phyloP scores from a whole-genome alignment of 2,888 invertebrate species.

The Athetis lepigone region DNA sequence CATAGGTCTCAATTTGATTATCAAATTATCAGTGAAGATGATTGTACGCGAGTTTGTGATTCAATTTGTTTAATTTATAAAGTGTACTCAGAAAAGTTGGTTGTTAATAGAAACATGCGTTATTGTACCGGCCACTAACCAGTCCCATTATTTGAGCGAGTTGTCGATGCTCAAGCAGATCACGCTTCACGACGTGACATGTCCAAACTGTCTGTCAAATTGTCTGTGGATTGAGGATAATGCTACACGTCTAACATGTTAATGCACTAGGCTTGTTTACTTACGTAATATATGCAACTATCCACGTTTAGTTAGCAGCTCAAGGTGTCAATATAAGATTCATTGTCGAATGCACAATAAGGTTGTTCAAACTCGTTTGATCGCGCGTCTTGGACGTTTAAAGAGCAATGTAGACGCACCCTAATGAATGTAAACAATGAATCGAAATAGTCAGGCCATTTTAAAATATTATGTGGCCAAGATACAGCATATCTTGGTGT shows the following conservation, averaged over 20 bases:
- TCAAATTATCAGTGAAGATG: too few species aligned
- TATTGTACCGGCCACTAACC: too few species aligned
- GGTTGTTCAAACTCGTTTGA: background rate
- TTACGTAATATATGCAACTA: slow-evolving; percentile 22
- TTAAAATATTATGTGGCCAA: too few species aligned
- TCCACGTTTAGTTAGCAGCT: slow-evolving; percentile 12
- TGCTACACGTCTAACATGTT: slow-evolving; percentile 20
- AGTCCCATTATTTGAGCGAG: too few species aligned
- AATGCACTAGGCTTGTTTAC: slow-evolving; percentile 51
- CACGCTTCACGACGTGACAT: slow-evolving; percentile 31
- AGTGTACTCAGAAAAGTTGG: too few species aligned
- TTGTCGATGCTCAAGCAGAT: slow-evolving; percentile 21
- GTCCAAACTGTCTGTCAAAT: slow-evolving; percentile 32
- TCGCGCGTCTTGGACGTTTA: slow-evolving; percentile 19
- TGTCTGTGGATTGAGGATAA: slow-evolving; percentile 34
- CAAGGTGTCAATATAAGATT: slow-evolving; percentile 27
- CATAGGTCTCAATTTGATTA: too few species aligned
- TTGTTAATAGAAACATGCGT: too few species aligned
- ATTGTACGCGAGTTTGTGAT: too few species aligned
- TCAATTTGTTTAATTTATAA: too few species aligned
- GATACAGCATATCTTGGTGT: too few species aligned
- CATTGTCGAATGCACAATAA: slow-evolving; percentile 19
- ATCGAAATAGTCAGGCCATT: slow-evolving; percentile 1
- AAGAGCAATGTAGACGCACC: slow-evolving; percentile 12
- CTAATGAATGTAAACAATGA: slow-evolving; percentile 26